Evolutionary conservation across 2,888 invertebrate genomes (phyloP), one percentile per base, ranked within the genome.

Genomic region (Microdon myrmicae): DNA sequence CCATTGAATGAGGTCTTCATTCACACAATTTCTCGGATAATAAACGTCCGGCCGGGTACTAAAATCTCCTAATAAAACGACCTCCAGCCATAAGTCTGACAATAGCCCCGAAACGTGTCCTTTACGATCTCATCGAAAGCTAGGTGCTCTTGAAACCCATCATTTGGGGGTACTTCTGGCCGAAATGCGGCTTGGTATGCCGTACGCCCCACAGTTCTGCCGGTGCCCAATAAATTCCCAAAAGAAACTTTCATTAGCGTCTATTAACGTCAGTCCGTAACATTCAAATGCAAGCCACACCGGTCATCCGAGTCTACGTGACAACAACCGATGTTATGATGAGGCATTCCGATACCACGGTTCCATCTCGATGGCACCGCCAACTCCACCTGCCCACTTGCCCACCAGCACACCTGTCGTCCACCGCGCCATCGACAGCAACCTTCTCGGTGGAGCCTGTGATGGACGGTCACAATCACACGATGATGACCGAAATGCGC

Each of bases 281-380:
- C 51, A 64, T 64, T 64, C 64, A 58, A 64, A 64, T 64, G 64
- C 64, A 58, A 31, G 45, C 51, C 64, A 64, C 56, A 58, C 31
- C 43, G 41, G 43, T 41, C 51, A 58, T 37, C 19, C 44, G 25
- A 23, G 41, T 28, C 25, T 61, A 61, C 61, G 61, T 58, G 64
- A 64, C 64, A 48, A 35, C 58, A 53, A 54, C 23, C 14, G 43
- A 29, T 31, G 45, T 41, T 26, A 37, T 45, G 58, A 58, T 53
- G 17, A 23, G 32, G 53, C 29, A 45, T 38, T 39, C 32, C 22
- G 31, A 16, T 13, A n/a, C 8, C 28, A 26, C 14, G 4, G 35
- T 8, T 12, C 17, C 17, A n/a, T 26, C 16, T 22, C 32, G 16
- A 25, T n/a, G n/a, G n/a, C n/a, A n/a, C n/a, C n/a, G n/a, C n/a